These are phyloP conservation scores for Vultur gryphus DNA, from an alignment of 2,797 vertebrate species.

Conservation along the genomic window DNA sequence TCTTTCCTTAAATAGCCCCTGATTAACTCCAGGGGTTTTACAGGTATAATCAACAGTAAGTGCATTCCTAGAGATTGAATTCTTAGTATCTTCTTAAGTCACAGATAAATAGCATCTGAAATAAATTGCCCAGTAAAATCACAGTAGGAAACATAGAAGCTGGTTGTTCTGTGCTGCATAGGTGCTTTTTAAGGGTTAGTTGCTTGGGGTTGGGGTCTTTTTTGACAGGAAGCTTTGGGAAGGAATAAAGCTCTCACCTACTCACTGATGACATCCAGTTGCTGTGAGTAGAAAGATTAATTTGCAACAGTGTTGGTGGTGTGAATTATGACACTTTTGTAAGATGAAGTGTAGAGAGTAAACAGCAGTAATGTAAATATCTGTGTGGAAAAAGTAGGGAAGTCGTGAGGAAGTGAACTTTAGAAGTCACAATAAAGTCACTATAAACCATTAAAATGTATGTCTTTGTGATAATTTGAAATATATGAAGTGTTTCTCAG, in stretches of 20 bases:
- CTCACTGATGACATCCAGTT: neutral
- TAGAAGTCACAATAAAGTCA: neutral
- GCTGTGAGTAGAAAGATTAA: neutral
- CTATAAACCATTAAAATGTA: neutral
- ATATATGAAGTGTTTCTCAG: neutral
- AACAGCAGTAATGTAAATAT: neutral
- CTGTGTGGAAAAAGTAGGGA: neutral
- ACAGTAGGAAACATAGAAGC: neutral
- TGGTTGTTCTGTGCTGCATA: neutral
- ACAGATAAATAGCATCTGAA: neutral
- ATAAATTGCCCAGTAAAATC: neutral
- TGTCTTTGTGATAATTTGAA: neutral
- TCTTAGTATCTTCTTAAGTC: neutral
- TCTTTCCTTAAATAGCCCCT: neutral
- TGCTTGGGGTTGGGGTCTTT: neutral
- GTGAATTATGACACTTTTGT: neutral
- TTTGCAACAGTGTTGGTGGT: neutral
- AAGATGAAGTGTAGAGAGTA: neutral
- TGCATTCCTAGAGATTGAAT: neutral
- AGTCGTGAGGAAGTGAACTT: neutral
- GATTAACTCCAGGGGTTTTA: neutral
- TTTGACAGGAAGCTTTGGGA: neutral
- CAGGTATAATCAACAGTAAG: neutral
- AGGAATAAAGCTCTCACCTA: neutral
- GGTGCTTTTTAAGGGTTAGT: neutral